Conservation (phyloP, 2,888 invertebrate genomes). For the Seira sanloemensis region DNA sequence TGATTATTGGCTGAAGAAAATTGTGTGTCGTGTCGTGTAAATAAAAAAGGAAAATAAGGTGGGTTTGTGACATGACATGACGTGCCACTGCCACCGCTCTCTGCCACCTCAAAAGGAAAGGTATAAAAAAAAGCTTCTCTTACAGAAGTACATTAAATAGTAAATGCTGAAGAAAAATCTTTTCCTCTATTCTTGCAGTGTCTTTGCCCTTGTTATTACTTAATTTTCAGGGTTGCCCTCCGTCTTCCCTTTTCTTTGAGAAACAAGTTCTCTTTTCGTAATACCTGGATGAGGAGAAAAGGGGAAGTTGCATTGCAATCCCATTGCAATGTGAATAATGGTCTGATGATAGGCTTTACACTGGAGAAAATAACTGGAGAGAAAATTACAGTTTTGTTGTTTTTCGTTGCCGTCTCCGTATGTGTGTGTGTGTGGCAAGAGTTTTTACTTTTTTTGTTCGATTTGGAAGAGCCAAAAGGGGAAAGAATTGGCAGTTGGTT, state of each 20-base stretch:
- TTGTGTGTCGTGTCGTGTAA: slow-evolving; percentile 33
- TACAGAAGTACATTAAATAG: background rate
- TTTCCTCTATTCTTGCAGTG: background rate
- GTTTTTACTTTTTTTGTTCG: too few relatives aligned
- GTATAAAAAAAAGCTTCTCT: slow-evolving; percentile 9
- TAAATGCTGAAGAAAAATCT: background rate
- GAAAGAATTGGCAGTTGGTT: slow-evolving; percentile 65
- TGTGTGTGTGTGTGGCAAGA: slow-evolving; percentile 27
- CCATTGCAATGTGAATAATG: background rate
- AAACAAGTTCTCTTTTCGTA: slow-evolving; percentile 1
- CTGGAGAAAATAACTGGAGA: slow-evolving; percentile 20
- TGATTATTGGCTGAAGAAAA: slow-evolving; percentile 19
- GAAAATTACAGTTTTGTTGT: slow-evolving; percentile 59
- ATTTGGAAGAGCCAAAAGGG: slow-evolving; percentile 24
- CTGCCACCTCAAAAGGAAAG: slow-evolving; percentile 10
- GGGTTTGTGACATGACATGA: slow-evolving; percentile 52
- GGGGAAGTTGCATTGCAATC: slow-evolving; percentile 15
- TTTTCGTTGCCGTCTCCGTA: slow-evolving; percentile 6
- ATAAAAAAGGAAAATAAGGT: slow-evolving; percentile 23
- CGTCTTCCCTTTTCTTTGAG: slow-evolving; percentile 42
- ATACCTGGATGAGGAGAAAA: slow-evolving; percentile 38
- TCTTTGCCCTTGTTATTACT: slow-evolving; percentile 51
- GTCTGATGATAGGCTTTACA: slow-evolving; percentile 48
- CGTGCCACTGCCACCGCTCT: slow-evolving; percentile 32
- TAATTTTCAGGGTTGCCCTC: slow-evolving; percentile 43